These are phyloP conservation scores for Dolichoris vasculosae DNA, from an alignment of 1,140 invertebrate species.

Conservation along the genomic window DNA sequence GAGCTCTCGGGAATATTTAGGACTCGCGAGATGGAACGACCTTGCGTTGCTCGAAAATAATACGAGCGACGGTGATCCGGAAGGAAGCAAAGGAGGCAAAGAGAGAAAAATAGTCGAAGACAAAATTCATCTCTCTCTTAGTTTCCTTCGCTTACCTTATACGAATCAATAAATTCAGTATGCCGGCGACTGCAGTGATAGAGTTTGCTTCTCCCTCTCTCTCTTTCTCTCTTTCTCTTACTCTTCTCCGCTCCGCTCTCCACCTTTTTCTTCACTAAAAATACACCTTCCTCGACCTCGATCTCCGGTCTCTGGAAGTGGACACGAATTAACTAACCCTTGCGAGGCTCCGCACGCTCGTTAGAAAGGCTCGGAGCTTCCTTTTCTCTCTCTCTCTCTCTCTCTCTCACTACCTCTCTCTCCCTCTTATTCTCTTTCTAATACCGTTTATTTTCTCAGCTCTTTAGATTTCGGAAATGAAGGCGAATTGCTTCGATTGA, in stretches of 20 bases:
- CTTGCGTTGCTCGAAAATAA: no score
- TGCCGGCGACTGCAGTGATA: slow-evolving; percentile 55
- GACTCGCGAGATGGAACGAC: no score
- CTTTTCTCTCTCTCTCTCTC: not conserved
- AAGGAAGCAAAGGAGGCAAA: not conserved
- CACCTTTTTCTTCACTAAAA: slow-evolving; percentile 49
- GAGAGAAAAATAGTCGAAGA: not conserved
- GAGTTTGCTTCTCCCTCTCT: slow-evolving; percentile 40
- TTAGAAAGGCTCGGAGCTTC: not conserved
- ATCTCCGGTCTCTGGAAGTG: slow-evolving; percentile 26
- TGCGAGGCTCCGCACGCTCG: not conserved
- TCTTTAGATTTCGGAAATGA: not conserved
- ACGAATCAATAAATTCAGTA: slow-evolving; percentile 66
- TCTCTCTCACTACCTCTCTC: not conserved
- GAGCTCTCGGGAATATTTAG: no score
- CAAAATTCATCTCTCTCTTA: slow-evolving; percentile 35
- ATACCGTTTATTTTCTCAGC: not conserved
- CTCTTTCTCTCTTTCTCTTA: not conserved
- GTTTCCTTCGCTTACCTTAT: slow-evolving; percentile 54
- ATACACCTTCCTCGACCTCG: slow-evolving; percentile 51
- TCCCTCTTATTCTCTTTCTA: not conserved
- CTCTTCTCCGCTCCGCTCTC: not conserved
- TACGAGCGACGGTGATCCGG: no score
- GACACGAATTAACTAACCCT: slow-evolving; percentile 4
- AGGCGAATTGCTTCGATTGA: not conserved